Conservation (phyloP, 1,140 invertebrate genomes). For the Zelostemma sp. region DNA sequence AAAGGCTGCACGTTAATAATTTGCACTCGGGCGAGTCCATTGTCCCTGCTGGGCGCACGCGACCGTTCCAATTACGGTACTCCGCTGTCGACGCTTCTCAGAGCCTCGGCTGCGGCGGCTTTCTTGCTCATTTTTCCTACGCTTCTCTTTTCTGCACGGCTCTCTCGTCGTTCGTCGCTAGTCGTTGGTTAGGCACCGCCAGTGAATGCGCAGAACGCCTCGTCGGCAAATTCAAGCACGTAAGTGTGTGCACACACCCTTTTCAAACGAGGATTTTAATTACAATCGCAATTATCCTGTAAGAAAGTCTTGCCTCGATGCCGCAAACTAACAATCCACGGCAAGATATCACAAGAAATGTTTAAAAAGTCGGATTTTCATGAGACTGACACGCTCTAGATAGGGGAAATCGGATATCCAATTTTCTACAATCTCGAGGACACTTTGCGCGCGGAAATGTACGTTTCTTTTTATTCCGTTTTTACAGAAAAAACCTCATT, state of each 20-base stretch:
- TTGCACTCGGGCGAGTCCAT: constrained; percentile 67
- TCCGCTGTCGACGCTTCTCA: constrained; percentile 52
- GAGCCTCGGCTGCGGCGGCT: constrained; percentile 4
- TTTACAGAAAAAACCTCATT: constrained; percentile 28
- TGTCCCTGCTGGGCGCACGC: constrained; percentile 63
- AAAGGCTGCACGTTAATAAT: constrained; percentile 62
- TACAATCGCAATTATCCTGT: constrained; percentile 65
- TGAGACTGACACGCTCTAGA: not conserved
- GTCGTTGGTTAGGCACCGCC: not conserved
- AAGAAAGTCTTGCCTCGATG: constrained; percentile 54
- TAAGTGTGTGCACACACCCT: constrained; percentile 17
- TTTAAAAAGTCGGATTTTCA: constrained; percentile 2
- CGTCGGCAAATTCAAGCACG: not conserved
- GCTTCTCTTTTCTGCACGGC: constrained; percentile 23
- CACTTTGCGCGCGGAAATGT: constrained; percentile 10
- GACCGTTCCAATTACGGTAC: constrained; percentile 67
- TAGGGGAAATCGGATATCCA: constrained; percentile 18
- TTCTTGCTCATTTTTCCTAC: constrained; percentile 46
- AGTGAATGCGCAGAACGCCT: not conserved
- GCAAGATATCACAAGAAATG: constrained; percentile 10
- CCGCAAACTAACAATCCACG: constrained; percentile 51
- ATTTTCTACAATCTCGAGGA: constrained; percentile 19
- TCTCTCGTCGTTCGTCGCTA: constrained; percentile 11
- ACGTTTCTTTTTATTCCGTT: constrained; percentile 4
- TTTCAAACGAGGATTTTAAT: constrained; percentile 66